Conservation (phyloP, 2,113 vertebrate species). For the Mormyrus iriodes region DNA sequence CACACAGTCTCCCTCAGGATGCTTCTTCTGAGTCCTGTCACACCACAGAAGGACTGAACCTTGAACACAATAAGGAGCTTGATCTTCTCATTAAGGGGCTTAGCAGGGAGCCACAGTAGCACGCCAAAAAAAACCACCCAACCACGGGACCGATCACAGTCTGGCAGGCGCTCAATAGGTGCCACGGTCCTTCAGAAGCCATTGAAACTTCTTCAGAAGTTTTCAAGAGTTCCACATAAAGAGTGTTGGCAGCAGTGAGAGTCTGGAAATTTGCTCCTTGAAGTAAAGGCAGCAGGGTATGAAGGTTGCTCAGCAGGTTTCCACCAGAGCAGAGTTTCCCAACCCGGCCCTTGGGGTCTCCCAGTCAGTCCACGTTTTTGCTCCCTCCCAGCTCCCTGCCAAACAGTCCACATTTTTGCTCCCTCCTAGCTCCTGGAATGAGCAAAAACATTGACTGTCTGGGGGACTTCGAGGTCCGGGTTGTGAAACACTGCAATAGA, state of each 20-base stretch:
- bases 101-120: neutral
- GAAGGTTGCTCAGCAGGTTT: conserved; percentile 2
- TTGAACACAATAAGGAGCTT: neutral
- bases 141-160: neutral
- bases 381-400: neutral
- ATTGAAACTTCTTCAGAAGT: neutral
- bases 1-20: neutral
- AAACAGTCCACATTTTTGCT: neutral
- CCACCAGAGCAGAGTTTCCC: neutral
- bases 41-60: neutral
- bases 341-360: neutral
- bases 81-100: conserved; percentile 4
- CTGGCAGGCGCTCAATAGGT: conserved; percentile 10
- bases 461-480: neutral
- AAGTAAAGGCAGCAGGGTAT: neutral
- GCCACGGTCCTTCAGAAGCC: neutral
- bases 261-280: conserved; percentile 1
- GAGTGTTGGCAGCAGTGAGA: neutral
- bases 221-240: conserved; percentile 1
- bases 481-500: neutral
- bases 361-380: neutral
- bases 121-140: conserved; percentile 4
- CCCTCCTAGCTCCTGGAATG: neutral
- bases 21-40: neutral
- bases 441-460: neutral